Conservation (phyloP, 2,113 vertebrate species). For the Forbesichthys agassizii region DNA sequence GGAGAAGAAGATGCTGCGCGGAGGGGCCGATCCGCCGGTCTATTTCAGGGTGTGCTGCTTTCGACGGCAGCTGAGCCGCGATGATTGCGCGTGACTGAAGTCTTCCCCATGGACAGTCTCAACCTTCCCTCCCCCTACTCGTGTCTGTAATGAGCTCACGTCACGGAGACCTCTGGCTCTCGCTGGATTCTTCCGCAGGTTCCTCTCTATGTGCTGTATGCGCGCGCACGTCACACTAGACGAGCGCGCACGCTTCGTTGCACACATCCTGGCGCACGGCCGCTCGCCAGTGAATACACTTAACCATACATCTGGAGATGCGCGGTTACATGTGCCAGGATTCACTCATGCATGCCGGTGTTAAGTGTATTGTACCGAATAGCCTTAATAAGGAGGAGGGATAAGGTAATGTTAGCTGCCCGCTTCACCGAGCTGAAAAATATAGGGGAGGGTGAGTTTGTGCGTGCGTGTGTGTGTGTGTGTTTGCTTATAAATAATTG, state of each 20-base stretch:
- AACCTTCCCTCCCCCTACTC: conserved; percentile 14
- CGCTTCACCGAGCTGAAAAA: not conserved
- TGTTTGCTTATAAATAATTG: no score
- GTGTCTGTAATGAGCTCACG: conserved; percentile 49
- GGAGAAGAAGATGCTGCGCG: conserved; percentile 5
- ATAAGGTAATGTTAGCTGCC: no score
- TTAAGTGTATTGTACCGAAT: no score
- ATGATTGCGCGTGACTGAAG: conserved; percentile 41
- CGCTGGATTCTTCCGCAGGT: conserved; percentile 7
- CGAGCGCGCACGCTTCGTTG: not conserved
- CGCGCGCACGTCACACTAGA: not conserved
- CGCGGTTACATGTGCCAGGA: no score
- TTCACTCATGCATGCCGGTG: no score
- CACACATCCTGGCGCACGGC: no score
- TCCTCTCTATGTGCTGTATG: not conserved
- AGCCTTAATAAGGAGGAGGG: no score
- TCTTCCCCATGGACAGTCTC: conserved; percentile 30
- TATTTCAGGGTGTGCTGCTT: conserved; percentile 31
- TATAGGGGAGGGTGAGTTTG: not conserved
- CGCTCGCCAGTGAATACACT: no score
- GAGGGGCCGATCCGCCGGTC: conserved; percentile 2
- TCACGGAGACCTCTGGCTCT: conserved; percentile 12
- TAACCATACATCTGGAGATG: no score
- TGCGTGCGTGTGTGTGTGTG: not conserved
- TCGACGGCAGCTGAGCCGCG: conserved; percentile 37